phyloP scores from a whole-genome alignment of 2,888 invertebrate genomes.

The Lypha dubia region DNA sequence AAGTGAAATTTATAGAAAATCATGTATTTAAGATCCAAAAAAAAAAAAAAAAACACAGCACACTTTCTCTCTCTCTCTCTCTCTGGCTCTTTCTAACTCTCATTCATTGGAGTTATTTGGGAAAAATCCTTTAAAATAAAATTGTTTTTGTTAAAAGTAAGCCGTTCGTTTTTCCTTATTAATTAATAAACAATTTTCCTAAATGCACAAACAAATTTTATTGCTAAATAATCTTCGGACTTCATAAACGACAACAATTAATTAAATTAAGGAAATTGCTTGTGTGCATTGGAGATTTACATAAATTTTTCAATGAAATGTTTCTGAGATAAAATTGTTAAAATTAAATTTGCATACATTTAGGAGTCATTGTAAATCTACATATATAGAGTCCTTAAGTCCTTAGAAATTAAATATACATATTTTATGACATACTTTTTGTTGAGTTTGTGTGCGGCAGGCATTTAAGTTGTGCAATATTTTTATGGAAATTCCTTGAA shows the following conservation, averaged over 20 bases:
- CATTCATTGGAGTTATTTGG: no score
- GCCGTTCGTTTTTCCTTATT: slow-evolving; percentile 11
- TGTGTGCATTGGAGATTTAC: slow-evolving; percentile 11
- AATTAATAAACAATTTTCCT: slow-evolving; percentile 19
- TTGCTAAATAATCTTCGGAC: background rate
- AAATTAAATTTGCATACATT: slow-evolving; percentile 15
- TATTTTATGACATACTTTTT: no score
- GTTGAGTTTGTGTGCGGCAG: no score
- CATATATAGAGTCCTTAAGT: no score
- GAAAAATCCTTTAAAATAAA: slow-evolving; percentile 23
- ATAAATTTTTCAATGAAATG: no score
- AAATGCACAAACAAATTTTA: slow-evolving; percentile 33
- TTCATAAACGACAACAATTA: background rate
- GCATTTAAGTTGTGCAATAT: no score
- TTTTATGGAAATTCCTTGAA: no score
- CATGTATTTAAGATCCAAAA: no score
- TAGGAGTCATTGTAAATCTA: background rate
- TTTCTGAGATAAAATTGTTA: no score
- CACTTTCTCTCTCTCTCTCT: background rate
- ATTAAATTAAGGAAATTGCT: slow-evolving; percentile 44
- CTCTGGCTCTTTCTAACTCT: slow-evolving; percentile 5
- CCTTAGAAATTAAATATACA: background rate
- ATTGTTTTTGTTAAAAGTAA: slow-evolving; percentile 9
- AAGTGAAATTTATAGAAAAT: slow-evolving; percentile 66
- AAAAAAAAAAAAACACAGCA: background rate